Evolutionary conservation across 2,888 invertebrate genomes (phyloP).

Genomic region (Lomographa bimaculata): DNA sequence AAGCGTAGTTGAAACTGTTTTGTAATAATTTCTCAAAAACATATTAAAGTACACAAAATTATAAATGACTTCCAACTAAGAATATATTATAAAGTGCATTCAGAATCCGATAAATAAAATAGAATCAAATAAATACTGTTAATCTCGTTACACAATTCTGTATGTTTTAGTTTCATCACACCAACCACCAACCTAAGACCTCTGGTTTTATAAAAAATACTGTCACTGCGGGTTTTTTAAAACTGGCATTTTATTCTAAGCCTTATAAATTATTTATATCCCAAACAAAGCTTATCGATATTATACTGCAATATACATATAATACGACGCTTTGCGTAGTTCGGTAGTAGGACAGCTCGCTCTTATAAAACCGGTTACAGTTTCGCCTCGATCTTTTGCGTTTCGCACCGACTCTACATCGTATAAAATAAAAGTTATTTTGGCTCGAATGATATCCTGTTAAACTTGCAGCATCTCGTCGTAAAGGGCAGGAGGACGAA

Average conservation of each 20-base stretch:
- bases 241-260: constrained; percentile 25
- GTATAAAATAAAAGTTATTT: constrained; percentile 25
- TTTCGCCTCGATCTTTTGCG: constrained; percentile 29
- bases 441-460: constrained; percentile 10
- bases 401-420: constrained; percentile 15
- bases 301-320: constrained; percentile 42
- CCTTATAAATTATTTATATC: constrained; percentile 39
- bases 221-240: constrained; percentile 12
- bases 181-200: constrained; percentile 9
- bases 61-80: too few relatives aligned
- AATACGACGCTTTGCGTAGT: constrained; percentile 51
- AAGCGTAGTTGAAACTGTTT: too few relatives aligned
- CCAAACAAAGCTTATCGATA: constrained; percentile 43
- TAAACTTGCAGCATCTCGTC: constrained; percentile 36
- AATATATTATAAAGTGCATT: too few relatives aligned
- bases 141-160: constrained; percentile 17
- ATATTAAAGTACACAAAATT: too few relatives aligned
- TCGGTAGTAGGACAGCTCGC: constrained; percentile 55
- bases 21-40: too few relatives aligned
- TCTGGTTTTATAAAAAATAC: not conserved
- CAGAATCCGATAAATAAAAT: too few relatives aligned
- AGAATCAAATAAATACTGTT: constrained; percentile 8
- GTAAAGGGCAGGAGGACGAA: constrained; percentile 59
- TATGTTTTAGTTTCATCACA: constrained; percentile 20
- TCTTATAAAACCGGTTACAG: constrained; percentile 53